Conservation (phyloP, 2,888 invertebrate genomes). For the Acanthosepion esculentum region DNA sequence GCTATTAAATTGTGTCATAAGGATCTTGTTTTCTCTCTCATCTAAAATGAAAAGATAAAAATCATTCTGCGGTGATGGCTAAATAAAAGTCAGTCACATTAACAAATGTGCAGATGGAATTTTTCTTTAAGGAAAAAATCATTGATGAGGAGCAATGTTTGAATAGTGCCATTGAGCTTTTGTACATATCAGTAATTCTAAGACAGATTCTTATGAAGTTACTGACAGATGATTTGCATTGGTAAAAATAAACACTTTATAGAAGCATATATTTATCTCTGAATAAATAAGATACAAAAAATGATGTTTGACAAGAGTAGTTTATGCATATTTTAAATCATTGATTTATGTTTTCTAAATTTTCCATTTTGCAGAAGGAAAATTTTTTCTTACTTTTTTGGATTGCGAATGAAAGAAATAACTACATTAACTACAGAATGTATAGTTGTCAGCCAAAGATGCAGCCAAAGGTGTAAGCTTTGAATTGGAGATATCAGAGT, state of each 20-base stretch:
- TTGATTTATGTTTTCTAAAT: no score
- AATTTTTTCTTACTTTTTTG: no score
- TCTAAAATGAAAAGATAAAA: constrained; percentile 13
- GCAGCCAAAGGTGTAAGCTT: no score
- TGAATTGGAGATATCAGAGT: no score
- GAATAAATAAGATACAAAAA: neutral
- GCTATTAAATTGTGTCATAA: neutral
- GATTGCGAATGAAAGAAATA: no score
- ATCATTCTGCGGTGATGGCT: neutral
- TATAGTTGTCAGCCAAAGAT: no score
- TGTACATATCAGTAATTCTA: neutral
- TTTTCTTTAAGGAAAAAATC: neutral
- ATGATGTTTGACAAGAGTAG: no score
- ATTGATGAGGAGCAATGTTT: neutral
- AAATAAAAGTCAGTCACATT: neutral
- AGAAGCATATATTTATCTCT: neutral
- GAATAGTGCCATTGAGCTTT: neutral
- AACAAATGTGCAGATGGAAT: neutral
- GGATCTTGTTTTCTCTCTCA: neutral
- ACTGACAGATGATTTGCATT: neutral
- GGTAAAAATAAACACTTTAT: neutral
- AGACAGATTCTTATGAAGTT: neutral
- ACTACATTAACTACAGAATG: no score
- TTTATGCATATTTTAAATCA: no score
- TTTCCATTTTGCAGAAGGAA: no score